These are phyloP conservation scores for Lophius piscatorius DNA, from an alignment of 2,113 vertebrate species.

Conservation along the genomic window DNA sequence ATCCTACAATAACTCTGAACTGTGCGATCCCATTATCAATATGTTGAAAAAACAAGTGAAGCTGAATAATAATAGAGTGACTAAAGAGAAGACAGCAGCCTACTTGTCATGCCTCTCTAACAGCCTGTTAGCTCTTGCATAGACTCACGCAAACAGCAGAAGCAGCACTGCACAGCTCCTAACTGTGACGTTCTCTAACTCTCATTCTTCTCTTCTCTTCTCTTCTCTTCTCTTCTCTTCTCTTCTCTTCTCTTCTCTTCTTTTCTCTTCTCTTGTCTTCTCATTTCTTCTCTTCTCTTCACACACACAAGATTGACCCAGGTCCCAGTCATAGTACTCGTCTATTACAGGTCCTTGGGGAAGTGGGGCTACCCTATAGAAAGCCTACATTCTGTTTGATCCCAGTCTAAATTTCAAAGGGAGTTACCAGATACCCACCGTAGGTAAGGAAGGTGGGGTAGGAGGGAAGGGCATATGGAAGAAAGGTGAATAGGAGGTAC, in stretches of 20 bases:
- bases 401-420: conserved; percentile 77
- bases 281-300: no score
- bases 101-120: conserved; percentile 1
- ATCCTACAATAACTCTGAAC: conserved; percentile 30
- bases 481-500: conserved; percentile 41
- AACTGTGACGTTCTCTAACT: conserved; percentile 17
- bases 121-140: conserved; percentile 24
- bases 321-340: conserved; percentile 33
- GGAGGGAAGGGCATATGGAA: conserved; percentile 36
- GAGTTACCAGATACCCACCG: conserved; percentile 64
- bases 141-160: conserved; percentile 21
- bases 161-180: conserved; percentile 1
- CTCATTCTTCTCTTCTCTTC: conserved; percentile 21
- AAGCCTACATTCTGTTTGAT: conserved; percentile 73
- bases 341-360: conserved; percentile 61
- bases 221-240: no score
- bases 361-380: conserved; percentile 55
- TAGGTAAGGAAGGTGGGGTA: conserved; percentile 47
- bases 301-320: conserved; percentile 36
- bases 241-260: no score
- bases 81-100: conserved; percentile 13
- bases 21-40: conserved; percentile 36
- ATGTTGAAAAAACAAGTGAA: conserved; percentile 35
- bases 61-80: neutral
- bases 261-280: no score